Percentiles rank a stretch among this genome's conserved stretches.
These are phyloP conservation scores for Petrolisthes manimaculis DNA, from an alignment of 2,888 invertebrate genomes.

Conservation along the genomic window DNA sequence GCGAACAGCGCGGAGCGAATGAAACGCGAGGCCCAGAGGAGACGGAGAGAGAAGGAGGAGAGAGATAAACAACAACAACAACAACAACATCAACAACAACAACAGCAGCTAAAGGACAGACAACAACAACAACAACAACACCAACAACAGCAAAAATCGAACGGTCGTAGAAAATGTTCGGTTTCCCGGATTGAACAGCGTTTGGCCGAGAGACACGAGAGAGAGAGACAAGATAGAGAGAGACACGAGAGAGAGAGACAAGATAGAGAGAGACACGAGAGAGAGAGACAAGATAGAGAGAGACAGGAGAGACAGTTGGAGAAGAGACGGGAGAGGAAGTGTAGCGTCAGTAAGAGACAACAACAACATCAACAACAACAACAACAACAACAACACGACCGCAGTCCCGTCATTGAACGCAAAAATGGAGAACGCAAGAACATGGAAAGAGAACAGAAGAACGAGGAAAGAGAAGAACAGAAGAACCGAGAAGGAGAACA, in stretches of 20 bases:
- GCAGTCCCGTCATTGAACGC: conserved; percentile 17
- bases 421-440: conserved; percentile 39
- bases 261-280: conserved; percentile 53
- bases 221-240: too few relatives aligned
- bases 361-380: conserved; percentile 23
- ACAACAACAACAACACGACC: not conserved
- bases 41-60: conserved; percentile 61
- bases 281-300: conserved; percentile 55
- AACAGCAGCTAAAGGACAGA: conserved; percentile 52
- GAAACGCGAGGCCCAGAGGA: conserved; percentile 63
- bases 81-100: conserved; percentile 31
- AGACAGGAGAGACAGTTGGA: too few relatives aligned
- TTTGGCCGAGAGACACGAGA: conserved; percentile 62
- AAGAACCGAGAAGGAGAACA: too few relatives aligned
- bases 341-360: conserved; percentile 39
- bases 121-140: conserved; percentile 12
- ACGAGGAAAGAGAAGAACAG: conserved; percentile 50
- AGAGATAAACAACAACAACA: conserved; percentile 57
- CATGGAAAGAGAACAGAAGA: conserved; percentile 52
- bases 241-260: too few relatives aligned
- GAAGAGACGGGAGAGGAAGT: conserved; percentile 45
- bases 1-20: conserved; percentile 62
- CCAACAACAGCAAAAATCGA: too few relatives aligned
- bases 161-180: conserved; percentile 49
- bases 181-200: conserved; percentile 65